phyloP scores from a whole-genome alignment of 2,113 vertebrate species.

The Gadus chalcogrammus region DNA sequence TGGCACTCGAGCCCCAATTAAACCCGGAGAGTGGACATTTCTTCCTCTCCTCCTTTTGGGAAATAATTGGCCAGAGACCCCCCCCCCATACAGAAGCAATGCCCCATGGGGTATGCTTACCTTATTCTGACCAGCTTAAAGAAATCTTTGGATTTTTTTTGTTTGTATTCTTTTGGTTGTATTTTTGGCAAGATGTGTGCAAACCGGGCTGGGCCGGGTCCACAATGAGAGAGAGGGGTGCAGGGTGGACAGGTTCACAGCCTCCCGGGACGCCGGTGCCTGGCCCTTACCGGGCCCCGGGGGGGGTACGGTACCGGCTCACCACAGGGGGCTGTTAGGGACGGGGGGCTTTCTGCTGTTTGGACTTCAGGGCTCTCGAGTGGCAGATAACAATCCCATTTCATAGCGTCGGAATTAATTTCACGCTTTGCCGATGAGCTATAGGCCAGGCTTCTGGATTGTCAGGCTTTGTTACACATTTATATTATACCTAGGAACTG shows the following conservation, averaged over 20 bases:
- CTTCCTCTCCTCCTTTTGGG: not conserved
- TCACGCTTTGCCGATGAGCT: conserved; percentile 63
- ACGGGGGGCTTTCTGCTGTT: not conserved
- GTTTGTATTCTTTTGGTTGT: not conserved
- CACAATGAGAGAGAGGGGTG: conserved; percentile 53
- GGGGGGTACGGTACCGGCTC: conserved; percentile 23
- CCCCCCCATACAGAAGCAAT: conserved; percentile 60
- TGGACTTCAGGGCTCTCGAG: conserved; percentile 35
- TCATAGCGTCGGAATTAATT: conserved; percentile 71
- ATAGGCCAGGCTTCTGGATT: conserved; percentile 56
- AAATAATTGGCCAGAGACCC: conserved; percentile 36
- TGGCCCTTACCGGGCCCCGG: conserved; percentile 25
- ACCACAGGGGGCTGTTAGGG: conserved; percentile 41
- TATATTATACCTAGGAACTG: conserved; percentile 69
- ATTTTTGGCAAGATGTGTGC: conserved; percentile 35
- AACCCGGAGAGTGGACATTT: not conserved
- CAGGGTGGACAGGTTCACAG: conserved; percentile 19
- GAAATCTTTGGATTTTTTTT: conserved; percentile 23
- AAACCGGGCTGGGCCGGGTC: conserved; percentile 52
- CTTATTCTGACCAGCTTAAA: conserved; percentile 48
- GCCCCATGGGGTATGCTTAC: conserved; percentile 53
- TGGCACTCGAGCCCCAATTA: conserved; percentile 6
- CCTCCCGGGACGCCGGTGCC: conserved; percentile 9
- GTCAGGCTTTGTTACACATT: conserved; percentile 71
- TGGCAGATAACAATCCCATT: conserved; percentile 72